Conservation (phyloP, 2,113 vertebrate species). For the Mormoops blainvillei region DNA sequence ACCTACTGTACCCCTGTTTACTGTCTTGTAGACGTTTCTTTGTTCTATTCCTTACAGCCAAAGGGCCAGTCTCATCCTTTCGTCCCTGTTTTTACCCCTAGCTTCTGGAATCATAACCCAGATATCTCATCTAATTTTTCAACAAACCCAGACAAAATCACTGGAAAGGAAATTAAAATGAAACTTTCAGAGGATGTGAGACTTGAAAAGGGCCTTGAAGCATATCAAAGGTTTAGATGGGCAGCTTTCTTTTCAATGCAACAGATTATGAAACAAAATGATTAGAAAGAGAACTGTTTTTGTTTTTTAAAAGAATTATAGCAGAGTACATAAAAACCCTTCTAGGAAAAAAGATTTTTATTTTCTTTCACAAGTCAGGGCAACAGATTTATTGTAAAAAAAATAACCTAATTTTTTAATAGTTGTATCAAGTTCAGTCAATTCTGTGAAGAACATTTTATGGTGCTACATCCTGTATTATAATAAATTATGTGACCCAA, state of each 20-base stretch:
- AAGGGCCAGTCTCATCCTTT: background rate
- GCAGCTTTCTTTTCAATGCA: background rate
- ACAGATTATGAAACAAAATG: background rate
- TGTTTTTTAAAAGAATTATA: background rate
- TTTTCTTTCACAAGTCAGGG: background rate
- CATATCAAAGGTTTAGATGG: background rate
- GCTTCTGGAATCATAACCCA: background rate
- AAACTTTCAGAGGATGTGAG: background rate
- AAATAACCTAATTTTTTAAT: background rate
- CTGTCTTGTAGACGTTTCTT: background rate
- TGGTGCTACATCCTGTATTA: background rate
- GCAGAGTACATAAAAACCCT: background rate
- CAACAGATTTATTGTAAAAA: conserved; percentile 8
- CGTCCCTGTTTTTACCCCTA: background rate
- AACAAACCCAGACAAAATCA: background rate
- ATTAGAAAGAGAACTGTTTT: background rate
- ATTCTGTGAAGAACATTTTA: background rate
- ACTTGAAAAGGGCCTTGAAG: background rate
- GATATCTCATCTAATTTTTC: background rate
- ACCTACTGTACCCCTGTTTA: too few relatives aligned
- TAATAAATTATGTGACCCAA: background rate
- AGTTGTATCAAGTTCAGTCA: background rate
- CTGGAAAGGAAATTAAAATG: background rate
- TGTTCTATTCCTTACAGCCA: background rate
- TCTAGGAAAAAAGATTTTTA: background rate